phyloP scores from a whole-genome alignment of 92 coral and sea anemone species.

The Pocillopora grandis region DNA sequence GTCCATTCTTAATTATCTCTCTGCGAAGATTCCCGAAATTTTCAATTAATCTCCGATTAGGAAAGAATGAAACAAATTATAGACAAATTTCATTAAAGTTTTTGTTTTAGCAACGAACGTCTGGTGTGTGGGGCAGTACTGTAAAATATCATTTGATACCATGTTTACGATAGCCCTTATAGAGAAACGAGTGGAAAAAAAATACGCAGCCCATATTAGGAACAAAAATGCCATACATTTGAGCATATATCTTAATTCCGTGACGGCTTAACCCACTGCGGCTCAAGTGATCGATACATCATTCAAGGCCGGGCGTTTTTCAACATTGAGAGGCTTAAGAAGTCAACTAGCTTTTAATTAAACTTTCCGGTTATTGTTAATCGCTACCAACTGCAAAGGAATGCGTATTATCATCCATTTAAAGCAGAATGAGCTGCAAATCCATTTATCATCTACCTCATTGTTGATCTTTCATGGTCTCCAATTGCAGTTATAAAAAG shows the following conservation, averaged over 20 bases:
- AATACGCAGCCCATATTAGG: neutral
- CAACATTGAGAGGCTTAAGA: neutral
- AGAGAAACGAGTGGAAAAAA: neutral
- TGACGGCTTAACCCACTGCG: neutral
- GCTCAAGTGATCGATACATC: neutral
- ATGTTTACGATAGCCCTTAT: neutral
- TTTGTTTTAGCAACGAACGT: too few relatives aligned
- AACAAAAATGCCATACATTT: conserved; percentile 3
- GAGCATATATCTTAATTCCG: neutral
- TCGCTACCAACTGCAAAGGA: conserved; percentile 8
- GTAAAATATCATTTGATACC: too few relatives aligned
- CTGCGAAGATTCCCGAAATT: too few relatives aligned
- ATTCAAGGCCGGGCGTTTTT: neutral
- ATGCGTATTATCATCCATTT: neutral
- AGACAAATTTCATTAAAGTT: too few relatives aligned
- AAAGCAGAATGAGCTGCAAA: neutral
- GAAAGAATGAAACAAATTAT: too few relatives aligned
- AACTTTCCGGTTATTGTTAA: conserved; percentile 14
- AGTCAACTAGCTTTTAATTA: conserved; percentile 17
- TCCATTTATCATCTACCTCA: conserved; percentile 19
- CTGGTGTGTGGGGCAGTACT: too few relatives aligned
- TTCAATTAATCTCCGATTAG: too few relatives aligned
- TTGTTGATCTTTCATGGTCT: neutral
- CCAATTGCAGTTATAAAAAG: neutral
- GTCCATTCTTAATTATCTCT: too few relatives aligned